Base-by-base conservation (phyloP, 1,140 invertebrate genomes). In the Drosophila pruinosa region DNA sequence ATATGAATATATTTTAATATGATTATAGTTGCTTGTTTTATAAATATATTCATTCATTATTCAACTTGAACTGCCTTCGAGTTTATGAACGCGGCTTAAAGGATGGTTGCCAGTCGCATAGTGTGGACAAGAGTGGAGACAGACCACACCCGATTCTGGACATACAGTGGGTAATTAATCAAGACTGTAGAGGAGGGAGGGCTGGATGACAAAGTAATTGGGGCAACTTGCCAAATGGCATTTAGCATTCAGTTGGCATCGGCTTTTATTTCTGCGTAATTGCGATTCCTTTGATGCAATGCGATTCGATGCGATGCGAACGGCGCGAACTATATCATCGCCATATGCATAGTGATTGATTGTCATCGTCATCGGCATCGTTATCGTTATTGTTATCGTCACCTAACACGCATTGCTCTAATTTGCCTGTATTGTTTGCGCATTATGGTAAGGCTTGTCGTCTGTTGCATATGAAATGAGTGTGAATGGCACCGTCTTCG, bases 191-290 rank as follows among this genome's bases (percentile, higher is more conserved):
- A 19, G 12, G 2, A 8, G 34, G 19, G 5, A n/a, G n/a, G n/a
- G 14, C 7, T 6, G 7, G 15, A 7, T 15, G n/a, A 24, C 3
- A 8, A 19, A 48, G 31, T 24, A 62, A 62, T 28, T 50, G 58
- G 58, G 52, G 41, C 52, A 56, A 38, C 14, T 36, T 38, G 12
- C 28, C 45, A n/a, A 54, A 43, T 19, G 28, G 8, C 47, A 74
- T 77, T 82, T 67, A 45, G 71, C 31, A 82, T 82, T 74, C 78
- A 75, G 65, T 67, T 65, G 61, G 78, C 74, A 82, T 78, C 82
- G 71, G 78, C 65, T 82, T 82, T 82, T 82, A 82, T 82, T 82
- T 82, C 70, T 54, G 41, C 57, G 61, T 77, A 81, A 81, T 81
- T 82, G 78, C 57, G 64, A 67, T 82, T 77, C 71, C 62, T 78